Conservation (phyloP, 2,888 invertebrate genomes). For the Encarsia formosa region DNA sequence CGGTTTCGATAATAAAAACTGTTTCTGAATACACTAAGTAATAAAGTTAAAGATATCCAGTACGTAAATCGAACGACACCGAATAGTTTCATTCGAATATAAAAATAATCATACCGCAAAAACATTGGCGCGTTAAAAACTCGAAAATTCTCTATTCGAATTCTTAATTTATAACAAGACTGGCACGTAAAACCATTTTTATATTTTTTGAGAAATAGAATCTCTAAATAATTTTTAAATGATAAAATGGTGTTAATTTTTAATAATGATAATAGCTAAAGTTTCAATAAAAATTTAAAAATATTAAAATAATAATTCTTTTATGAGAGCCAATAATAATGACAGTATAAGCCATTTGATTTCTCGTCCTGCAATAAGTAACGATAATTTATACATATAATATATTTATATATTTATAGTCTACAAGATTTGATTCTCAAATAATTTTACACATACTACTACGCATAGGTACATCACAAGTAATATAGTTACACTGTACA, state of each 20-base stretch:
- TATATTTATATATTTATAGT: conserved; percentile 20
- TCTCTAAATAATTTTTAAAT: conserved; percentile 27
- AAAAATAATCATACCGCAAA: conserved; percentile 10
- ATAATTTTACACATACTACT: conserved; percentile 43
- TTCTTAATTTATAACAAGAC: conserved; percentile 29
- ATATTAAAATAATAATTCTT: conserved; percentile 28
- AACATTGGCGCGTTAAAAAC: conserved; percentile 12
- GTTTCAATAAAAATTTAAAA: conserved; percentile 30
- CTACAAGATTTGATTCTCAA: conserved; percentile 30
- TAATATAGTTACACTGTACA: conserved; percentile 52
- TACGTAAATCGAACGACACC: conserved; percentile 16
- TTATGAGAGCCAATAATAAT: conserved; percentile 28
- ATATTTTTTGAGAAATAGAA: background rate
- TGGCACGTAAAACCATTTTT: conserved; percentile 41
- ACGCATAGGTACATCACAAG: conserved; percentile 50
- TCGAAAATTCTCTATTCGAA: conserved; percentile 12
- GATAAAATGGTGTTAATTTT: conserved; percentile 29
- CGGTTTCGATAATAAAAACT: conserved; percentile 6
- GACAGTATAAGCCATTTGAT: conserved; percentile 29
- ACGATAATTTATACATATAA: conserved; percentile 28
- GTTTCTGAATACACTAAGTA: conserved; percentile 6
- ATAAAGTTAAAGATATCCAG: conserved; percentile 7
- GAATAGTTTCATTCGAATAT: conserved; percentile 21
- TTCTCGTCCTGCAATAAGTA: conserved; percentile 26
- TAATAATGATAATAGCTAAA: conserved; percentile 30